A percentile compares a stretch with the other conserved stretches of the same genome.
Evolutionary conservation across 1,140 invertebrate genomes (phyloP).

Genomic region (Goniozus legneri): DNA sequence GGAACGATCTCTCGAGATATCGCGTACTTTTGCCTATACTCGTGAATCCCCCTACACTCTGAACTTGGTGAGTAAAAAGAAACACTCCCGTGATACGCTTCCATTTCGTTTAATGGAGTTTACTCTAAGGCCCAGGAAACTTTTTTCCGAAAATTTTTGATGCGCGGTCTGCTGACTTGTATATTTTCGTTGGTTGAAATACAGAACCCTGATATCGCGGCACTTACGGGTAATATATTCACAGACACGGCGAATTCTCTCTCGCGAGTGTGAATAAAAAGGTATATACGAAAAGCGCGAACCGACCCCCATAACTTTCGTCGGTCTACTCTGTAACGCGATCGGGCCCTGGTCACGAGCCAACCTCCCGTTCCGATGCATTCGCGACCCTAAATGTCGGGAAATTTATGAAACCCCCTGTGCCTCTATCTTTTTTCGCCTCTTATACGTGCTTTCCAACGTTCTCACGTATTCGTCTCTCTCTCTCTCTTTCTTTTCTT

Average conservation of each 20-base stretch:
- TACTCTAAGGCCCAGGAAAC: not conserved
- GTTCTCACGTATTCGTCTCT: too few relatives aligned
- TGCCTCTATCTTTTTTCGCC: not conserved
- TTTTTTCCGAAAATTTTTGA: not conserved
- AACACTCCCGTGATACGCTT: not conserved
- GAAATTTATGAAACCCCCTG: conserved; percentile 17
- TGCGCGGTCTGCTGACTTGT: not conserved
- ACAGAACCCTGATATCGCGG: too few relatives aligned
- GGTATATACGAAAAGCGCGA: conserved; percentile 18
- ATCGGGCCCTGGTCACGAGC: conserved; percentile 23
- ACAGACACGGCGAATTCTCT: not conserved
- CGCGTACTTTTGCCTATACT: too few relatives aligned
- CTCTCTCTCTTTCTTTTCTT: not conserved
- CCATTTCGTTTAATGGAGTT: not conserved
- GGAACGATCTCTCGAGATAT: too few relatives aligned
- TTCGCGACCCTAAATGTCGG: conserved; percentile 15
- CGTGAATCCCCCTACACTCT: too few relatives aligned
- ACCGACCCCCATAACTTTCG: not conserved
- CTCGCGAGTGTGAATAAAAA: too few relatives aligned
- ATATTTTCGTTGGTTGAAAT: too few relatives aligned
- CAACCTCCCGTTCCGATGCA: conserved; percentile 20
- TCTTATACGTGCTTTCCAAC: too few relatives aligned
- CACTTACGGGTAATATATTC: not conserved
- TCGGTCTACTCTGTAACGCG: conserved; percentile 24
- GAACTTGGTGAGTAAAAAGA: not conserved